Base-by-base conservation (phyloP, 2,888 invertebrate genomes). In the Eristalis tenax region DNA sequence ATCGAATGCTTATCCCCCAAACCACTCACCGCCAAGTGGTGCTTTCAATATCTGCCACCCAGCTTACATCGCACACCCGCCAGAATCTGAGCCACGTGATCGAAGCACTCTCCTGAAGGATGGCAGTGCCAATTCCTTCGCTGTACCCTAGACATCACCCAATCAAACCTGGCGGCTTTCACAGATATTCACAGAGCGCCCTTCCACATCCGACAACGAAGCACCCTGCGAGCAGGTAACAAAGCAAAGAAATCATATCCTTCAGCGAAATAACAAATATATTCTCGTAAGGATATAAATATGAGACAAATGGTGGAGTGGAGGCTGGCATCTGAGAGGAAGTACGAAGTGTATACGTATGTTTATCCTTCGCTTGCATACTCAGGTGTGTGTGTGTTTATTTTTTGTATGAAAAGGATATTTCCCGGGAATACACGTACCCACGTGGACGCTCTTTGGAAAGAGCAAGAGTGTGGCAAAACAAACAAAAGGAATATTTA, bases 201-300 rank as follows among this genome's bases (percentile, higher is more conserved):
- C 1, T n/a, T n/a, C 43, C 43, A 15, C 40, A 40, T 13, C 40
- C 40, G 40, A 15, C 40, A 40, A 10, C 13, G 43, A 15, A 15
- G n/a, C 32, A 32, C 32, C 32, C 5, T 59, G 59, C n/a, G 63
- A 69, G 32, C 77, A 70, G 38, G 70, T 78, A 78, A 70, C 69
- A 57, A 18, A 79, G 65, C 32, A 50, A 66, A 35, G 63, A 79
- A 79, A 73, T 73, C 71, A 79, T 79, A 79, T 79, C 73, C 79
- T 59, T 78, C 59, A 61, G 65, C 64, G 64, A 78, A 78, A 78
- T 78, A 70, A 78, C 70, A 71, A 79, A 79, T 56, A 79, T 40
- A 79, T 57, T 70, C 57, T 79, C 23, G 38, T 38, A 59, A 40
- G 65, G 57, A 32, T 71, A 78, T 71, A 64, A 70, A 70, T 77